Base-by-base conservation (phyloP, 2,888 invertebrate species). In the Caenorhabditis drosophilae region DNA sequence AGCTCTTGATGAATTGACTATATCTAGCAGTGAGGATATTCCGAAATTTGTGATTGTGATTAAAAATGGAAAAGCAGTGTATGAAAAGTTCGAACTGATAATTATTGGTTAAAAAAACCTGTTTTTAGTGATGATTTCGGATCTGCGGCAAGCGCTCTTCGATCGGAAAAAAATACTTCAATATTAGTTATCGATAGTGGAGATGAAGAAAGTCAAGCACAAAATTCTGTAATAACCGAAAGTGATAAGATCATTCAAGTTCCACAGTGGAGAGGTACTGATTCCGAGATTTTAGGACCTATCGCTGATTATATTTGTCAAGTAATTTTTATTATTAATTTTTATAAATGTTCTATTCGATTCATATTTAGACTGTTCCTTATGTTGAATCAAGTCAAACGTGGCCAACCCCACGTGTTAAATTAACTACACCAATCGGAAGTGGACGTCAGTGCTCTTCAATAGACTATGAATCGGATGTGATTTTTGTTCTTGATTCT, bases 401-500 rank as follows among this genome's bases (percentile, higher is more conserved):
- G 0, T 71, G 71, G 71, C 71, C 71, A 18, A 54, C 67, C 16
- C 48, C 59, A 4, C 23, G 67, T 18, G 53, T 55, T 2, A 66
- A 66, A 41, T 49, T 62, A 1, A 68, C 71, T 2, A 67, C 62
- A 23, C 53, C 59, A 27, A 36, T 25, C 16, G 59, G 56, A 7
- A 18, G 31, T 18, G 55, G 58, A 18, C 55, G 59, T 2, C 22
- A 27, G n/a, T 68, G 67, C 35, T 35, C 47, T 2, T 36, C 49
- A 1, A 46, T 68, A 20, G 67, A 68, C 25, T 67, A 55, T 27
- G 52, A 75, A 67, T 68, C 77, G 9, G 81, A 81, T 41, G 69
- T 82, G n/a, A 72, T 81, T 40, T 62, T 81, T 12, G 75, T 79
- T 35, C 52, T 81, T n/a, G 81, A 81, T 55, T 77, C 79, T 1